Conservation (phyloP, 2,888 invertebrate genomes). For the Apeira syringaria region DNA sequence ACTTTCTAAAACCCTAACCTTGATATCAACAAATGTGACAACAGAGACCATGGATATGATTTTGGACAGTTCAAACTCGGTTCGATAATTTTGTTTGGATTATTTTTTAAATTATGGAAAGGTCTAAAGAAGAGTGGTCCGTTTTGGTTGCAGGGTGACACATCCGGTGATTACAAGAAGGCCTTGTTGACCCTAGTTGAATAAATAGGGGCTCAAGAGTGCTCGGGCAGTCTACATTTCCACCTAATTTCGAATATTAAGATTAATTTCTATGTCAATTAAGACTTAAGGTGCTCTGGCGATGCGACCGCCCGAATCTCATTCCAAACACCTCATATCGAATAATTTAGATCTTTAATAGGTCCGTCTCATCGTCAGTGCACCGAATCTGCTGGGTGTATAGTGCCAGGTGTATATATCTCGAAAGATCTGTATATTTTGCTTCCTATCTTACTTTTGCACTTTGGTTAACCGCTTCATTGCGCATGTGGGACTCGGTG, state of each 20-base stretch:
- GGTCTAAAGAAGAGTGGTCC: slow-evolving; percentile 36
- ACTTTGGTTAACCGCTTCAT: slow-evolving; percentile 74
- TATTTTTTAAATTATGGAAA: slow-evolving; percentile 14
- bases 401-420: slow-evolving; percentile 56
- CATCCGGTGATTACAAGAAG: slow-evolving; percentile 96
- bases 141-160: slow-evolving; percentile 92
- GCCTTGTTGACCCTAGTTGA: slow-evolving; percentile 93
- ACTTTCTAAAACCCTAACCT: slow-evolving; percentile 1
- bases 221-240: slow-evolving; percentile 37
- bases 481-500: slow-evolving; percentile 62
- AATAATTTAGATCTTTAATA: slow-evolving; percentile 13
- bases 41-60: neutral
- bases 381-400: slow-evolving; percentile 42
- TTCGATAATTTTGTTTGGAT: slow-evolving; percentile 5
- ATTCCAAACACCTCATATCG: slow-evolving; percentile 17
- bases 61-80: neutral
- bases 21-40: neutral
- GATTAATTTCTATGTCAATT: slow-evolving; percentile 66
- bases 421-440: slow-evolving; percentile 80
- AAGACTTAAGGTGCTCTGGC: slow-evolving; percentile 49
- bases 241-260: slow-evolving; percentile 62
- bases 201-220: slow-evolving; percentile 62
- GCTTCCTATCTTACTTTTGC: slow-evolving; percentile 60
- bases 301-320: slow-evolving; percentile 28
- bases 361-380: slow-evolving; percentile 41